phyloP scores from a whole-genome alignment of 1,140 invertebrate genomes.

The Trichomalopsis sarcophagae region DNA sequence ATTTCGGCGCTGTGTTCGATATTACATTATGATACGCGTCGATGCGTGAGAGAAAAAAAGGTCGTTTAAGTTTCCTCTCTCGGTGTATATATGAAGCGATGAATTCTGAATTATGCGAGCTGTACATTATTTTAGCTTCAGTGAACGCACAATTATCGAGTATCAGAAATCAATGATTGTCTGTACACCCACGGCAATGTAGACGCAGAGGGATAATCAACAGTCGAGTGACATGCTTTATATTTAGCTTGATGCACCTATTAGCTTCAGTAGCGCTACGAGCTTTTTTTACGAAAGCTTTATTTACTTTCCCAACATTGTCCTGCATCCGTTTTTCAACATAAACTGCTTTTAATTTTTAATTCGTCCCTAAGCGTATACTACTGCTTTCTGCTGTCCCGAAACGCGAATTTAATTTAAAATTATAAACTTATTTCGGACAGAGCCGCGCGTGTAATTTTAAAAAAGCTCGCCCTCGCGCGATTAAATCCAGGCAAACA shows the following conservation, averaged over 20 bases:
- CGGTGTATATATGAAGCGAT: neutral
- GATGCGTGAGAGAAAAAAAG: neutral
- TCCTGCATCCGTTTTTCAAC: too few species aligned
- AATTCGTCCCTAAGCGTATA: too few species aligned
- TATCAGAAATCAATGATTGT: neutral
- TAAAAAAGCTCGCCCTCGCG: too few species aligned
- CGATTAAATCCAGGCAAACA: too few species aligned
- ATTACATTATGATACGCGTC: neutral
- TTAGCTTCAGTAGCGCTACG: neutral
- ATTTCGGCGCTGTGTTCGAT: neutral
- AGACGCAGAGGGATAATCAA: neutral
- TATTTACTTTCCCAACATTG: too few species aligned
- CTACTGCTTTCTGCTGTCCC: too few species aligned
- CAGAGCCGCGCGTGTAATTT: too few species aligned
- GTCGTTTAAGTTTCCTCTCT: too few species aligned
- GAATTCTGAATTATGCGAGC: neutral
- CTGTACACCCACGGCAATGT: neutral
- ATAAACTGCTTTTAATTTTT: too few species aligned
- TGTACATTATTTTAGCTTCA: neutral
- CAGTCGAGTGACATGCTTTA: neutral
- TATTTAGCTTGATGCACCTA: neutral
- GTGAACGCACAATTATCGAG: slow-evolving; percentile 24
- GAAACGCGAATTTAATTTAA: too few species aligned
- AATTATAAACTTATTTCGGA: too few species aligned
- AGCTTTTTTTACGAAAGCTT: neutral